Percentiles rank a stretch among this genome's conserved stretches.
These are phyloP conservation scores for Gonocerus acuteangulatus DNA, from an alignment of 2,888 invertebrate species.

Conservation along the genomic window DNA sequence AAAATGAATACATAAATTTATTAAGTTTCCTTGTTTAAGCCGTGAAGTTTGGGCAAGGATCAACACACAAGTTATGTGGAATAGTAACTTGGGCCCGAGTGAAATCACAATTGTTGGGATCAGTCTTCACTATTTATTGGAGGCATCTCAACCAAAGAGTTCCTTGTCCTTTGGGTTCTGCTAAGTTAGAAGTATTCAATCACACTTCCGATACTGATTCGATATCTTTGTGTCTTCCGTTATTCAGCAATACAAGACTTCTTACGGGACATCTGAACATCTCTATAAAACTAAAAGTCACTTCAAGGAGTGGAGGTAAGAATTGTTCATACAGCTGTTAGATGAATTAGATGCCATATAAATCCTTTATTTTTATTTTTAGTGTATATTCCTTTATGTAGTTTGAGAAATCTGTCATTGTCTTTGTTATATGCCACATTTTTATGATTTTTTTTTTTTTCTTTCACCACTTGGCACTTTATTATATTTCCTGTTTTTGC, in stretches of 20 bases:
- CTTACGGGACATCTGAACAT: slow-evolving; percentile 11
- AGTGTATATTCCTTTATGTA: too few relatives aligned
- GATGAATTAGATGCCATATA: neutral
- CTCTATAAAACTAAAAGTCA: neutral
- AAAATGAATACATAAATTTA: too few relatives aligned
- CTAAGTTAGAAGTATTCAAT: slow-evolving; percentile 2
- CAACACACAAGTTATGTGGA: slow-evolving; percentile 16
- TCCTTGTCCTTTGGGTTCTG: slow-evolving; percentile 26
- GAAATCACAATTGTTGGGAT: slow-evolving; percentile 4
- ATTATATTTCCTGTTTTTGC: too few relatives aligned
- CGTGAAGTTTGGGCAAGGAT: slow-evolving; percentile 30
- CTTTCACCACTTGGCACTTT: too few relatives aligned
- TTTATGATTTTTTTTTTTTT: too few relatives aligned
- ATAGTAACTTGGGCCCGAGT: slow-evolving; percentile 11
- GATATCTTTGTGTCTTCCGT: neutral
- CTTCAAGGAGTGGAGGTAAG: neutral
- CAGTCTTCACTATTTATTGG: slow-evolving; percentile 27
- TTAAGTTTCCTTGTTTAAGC: slow-evolving; percentile 26
- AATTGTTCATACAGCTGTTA: neutral
- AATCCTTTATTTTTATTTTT: too few relatives aligned
- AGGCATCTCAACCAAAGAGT: slow-evolving; percentile 32
- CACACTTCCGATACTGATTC: neutral
- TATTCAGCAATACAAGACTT: slow-evolving; percentile 16
- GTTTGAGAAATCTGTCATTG: too few relatives aligned
- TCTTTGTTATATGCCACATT: too few relatives aligned